Evolutionary conservation across 2,888 invertebrate genomes (phyloP), one percentile per base, ranked within the genome.

Genomic region (Erynnis tages): DNA sequence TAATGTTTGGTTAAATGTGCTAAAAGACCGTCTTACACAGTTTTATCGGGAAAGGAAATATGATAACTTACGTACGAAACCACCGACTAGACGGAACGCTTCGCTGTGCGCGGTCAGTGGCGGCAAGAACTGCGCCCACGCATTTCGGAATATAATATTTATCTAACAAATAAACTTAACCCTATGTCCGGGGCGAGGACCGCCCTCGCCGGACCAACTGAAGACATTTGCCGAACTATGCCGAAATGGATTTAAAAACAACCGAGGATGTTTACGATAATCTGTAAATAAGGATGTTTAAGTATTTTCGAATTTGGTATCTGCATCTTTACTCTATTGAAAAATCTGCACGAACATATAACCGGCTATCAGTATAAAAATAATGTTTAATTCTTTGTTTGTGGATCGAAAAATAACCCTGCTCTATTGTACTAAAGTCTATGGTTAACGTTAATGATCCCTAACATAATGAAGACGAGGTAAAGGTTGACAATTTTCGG

Each of bases 381-480:
- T 89, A 89, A 88, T 80, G 71, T 82, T 75, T 83, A 76, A 84
- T 74, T 84, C 78, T 85, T 82, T 84, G 80, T 85, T 70, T 86
- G 86, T 88, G 86, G 88, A 87, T 89, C 88, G 88, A 88, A 89
- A 89, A 89, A 82, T 82, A 89, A 89, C 88, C 88, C 88, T 88
- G 89, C 85, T 87, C 88, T 89, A 89, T 89, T 88, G 86, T 85
- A 87, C 87, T 89, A 89, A 81, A 75, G 71, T 67, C 87, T 89
- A 89, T 89, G 87, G 83, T 88, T 88, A 88, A 87, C 75, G 77
- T 82, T 87, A 88, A 87, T 84, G 87, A 88, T 72, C 76, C 79
- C 84, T 88, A 88, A 87, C 85, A 85, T 84, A 87, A 87, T 71
- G 74, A 75, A 69, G 83, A 82, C 79, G 85, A 88, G 86, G 87